Evolutionary conservation across 2,888 invertebrate species (phyloP), one percentile per base, ranked within the genome.

Genomic region (Cepaea hortensis): DNA sequence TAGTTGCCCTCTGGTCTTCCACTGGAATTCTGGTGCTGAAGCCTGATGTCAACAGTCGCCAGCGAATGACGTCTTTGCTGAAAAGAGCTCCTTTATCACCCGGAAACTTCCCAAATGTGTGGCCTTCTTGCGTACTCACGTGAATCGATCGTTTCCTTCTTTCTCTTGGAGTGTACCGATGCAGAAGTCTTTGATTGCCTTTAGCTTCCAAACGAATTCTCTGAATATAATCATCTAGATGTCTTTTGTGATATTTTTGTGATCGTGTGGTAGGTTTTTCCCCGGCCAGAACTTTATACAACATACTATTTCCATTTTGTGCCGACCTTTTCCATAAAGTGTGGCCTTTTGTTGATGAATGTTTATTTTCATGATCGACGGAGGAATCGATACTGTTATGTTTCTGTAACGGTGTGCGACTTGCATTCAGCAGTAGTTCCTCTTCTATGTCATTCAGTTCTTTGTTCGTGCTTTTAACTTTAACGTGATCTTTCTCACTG

Each of bases 1-100:
- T 90, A 20, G 93, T 93, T 18, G 93, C 92, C 81, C 93, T 88
- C 90, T 94, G 94, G 81, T 93, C 93, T 82, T 92, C 91, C 48
- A 92, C 91, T 0, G 94, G 92, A 81, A 94, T 92, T 73, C 93
- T 91, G 23, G 93, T 93, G 89, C 94, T 94, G 88, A 92, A 92
- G 46, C 93, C 93, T 15, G 92, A 91, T 48, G 91, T 91, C 82
- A 94, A 89, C 76, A 94, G 88, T 23, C 94, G 88, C 94, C 94
- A 94, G 15, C 91, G 91, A n/a, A 94, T 91, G 15, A 91, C 91
- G 50, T 92, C 91, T 89, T 94, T 92, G 48, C 90, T 90, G 88
- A 93, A 92, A 88, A 91, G 91, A 87, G 91, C 90, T 35, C 90
- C 90, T 13, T 87, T 82, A 61, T 87, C 87, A 2, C 50, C 73